phyloP scores from a whole-genome alignment of 2,113 vertebrate genomes.

The Laterallus jamaicensis region DNA sequence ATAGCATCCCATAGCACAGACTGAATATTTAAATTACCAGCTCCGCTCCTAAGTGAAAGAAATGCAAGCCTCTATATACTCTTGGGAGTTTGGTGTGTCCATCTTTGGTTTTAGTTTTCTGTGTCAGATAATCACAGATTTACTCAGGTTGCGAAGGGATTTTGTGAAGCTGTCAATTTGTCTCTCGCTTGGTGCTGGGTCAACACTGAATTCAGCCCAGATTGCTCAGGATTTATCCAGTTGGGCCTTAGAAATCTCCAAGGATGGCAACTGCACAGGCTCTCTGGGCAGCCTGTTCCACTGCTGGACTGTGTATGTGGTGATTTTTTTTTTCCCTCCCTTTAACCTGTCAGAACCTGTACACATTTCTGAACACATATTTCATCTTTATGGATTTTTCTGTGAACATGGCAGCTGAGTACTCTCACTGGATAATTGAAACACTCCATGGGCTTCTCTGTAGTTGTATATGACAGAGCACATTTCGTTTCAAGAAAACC shows the following conservation, averaged over 20 bases:
- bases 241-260: not conserved
- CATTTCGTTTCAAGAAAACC: not conserved
- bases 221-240: not conserved
- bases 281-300: not conserved
- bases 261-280: not conserved
- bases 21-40: not conserved
- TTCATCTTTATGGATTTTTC: not conserved
- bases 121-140: not conserved
- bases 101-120: not conserved
- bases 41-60: not conserved
- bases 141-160: not conserved
- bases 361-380: not conserved
- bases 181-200: accelerated
- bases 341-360: not conserved
- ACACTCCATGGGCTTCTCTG: not conserved
- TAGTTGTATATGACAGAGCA: not conserved
- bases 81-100: not conserved
- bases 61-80: not conserved
- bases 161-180: not conserved
- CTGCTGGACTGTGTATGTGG: not conserved
- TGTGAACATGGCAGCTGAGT: not conserved
- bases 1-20: not conserved
- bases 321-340: not conserved
- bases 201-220: not conserved
- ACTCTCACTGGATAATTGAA: not conserved